phyloP scores from a whole-genome alignment of 2,888 invertebrate genomes.

The Leptothorax acervorum region DNA sequence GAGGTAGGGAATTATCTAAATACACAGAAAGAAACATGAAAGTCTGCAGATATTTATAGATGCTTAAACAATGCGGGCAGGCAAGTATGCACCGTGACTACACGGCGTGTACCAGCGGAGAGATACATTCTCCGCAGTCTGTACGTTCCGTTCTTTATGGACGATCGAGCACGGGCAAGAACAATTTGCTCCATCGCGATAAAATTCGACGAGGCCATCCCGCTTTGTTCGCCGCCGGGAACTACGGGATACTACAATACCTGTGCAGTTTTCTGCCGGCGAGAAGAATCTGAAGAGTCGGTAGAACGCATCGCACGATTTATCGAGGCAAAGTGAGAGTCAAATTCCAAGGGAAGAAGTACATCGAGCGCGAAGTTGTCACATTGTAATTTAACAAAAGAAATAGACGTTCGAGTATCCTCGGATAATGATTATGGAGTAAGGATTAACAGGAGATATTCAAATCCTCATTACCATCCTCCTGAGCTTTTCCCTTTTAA shows the following conservation, averaged over 20 bases:
- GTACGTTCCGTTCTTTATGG: constrained; percentile 53
- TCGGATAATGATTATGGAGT: not conserved
- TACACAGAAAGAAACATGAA: not conserved
- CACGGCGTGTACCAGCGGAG: not conserved
- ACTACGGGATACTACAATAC: constrained; percentile 9
- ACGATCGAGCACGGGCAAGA: constrained; percentile 57
- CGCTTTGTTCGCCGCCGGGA: constrained; percentile 42
- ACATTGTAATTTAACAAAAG: not conserved
- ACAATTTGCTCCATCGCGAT: constrained; percentile 53
- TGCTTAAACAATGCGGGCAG: not conserved
- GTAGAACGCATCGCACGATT: not conserved
- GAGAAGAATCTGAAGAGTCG: not conserved
- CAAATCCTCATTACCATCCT: not conserved
- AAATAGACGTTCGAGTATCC: not conserved
- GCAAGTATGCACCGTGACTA: not conserved
- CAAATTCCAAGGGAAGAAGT: not conserved
- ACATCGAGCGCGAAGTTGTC: not conserved
- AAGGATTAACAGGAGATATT: not conserved
- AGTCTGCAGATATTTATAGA: constrained; percentile 2
- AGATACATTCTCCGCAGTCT: not conserved
- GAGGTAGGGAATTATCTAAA: not conserved
- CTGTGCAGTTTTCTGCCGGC: constrained; percentile 5
- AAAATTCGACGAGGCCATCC: constrained; percentile 47
- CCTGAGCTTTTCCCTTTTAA: not conserved
- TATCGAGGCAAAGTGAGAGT: not conserved